phyloP scores from a whole-genome alignment of 2,797 vertebrate genomes.

The Apodemus agrarius region DNA sequence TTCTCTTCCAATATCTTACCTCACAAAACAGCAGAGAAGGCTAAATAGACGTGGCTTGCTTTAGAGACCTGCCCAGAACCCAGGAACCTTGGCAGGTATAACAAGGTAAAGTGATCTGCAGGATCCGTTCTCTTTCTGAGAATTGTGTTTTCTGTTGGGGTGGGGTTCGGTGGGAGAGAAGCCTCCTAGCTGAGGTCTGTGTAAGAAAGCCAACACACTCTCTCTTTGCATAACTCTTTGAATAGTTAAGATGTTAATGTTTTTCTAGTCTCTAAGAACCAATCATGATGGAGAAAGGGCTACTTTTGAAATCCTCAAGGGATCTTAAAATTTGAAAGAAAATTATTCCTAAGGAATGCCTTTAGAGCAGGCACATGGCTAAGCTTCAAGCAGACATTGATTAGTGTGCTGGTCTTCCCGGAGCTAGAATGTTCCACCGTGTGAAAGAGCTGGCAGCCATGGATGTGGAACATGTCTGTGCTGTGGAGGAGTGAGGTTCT shows the following conservation, averaged over 20 bases:
- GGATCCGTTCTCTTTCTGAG: neutral
- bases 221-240: neutral
- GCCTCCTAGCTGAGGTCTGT: neutral
- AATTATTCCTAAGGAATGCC: neutral
- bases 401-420: neutral
- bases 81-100: neutral
- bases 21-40: neutral
- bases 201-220: neutral
- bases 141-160: neutral
- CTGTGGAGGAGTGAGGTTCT: neutral
- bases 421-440: neutral
- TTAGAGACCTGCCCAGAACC: neutral
- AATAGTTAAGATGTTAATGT: constrained; percentile 9
- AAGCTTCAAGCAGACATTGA: neutral
- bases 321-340: neutral
- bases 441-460: fast-evolving
- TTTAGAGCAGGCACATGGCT: neutral
- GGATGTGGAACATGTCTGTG: fast-evolving
- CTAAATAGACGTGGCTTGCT: neutral
- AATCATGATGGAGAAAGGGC: neutral
- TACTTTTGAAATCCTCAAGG: constrained; percentile 23
- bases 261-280: neutral
- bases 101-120: neutral
- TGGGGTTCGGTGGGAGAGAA: neutral
- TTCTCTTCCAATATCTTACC: neutral